Percentiles rank a stretch among this genome's conserved stretches.
phyloP scores from a whole-genome alignment of 2,888 invertebrate genomes.

The Cephus rjabovi region DNA sequence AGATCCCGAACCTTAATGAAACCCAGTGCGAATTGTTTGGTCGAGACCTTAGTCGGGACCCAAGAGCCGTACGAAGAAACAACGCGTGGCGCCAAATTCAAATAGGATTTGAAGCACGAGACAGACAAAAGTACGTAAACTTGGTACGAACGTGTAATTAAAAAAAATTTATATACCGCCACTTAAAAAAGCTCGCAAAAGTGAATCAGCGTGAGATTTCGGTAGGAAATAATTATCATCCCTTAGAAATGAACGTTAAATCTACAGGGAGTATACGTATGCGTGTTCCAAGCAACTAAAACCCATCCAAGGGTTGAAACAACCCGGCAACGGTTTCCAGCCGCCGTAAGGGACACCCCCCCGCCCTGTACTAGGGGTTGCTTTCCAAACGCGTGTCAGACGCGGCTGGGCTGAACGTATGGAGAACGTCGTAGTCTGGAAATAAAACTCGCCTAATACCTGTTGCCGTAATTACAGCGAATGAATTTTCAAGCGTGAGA shows the following conservation, averaged over 20 bases:
- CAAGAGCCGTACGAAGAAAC: neutral
- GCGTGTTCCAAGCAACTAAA: neutral
- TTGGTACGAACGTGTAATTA: neutral
- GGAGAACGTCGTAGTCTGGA: neutral
- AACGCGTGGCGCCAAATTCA: neutral
- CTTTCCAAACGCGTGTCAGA: neutral
- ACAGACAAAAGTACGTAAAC: neutral
- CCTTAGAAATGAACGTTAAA: neutral
- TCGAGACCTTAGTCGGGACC: neutral
- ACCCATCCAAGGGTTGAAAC: neutral
- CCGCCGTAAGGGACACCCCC: neutral
- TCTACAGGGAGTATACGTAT: neutral
- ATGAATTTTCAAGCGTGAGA: neutral
- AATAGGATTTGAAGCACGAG: neutral
- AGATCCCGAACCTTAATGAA: neutral
- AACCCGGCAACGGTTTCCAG: neutral
- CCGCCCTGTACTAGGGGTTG: neutral
- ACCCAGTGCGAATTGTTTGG: neutral
- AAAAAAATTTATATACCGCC: neutral
- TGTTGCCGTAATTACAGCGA: neutral
- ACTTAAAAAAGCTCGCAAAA: neutral
- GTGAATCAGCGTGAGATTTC: neutral
- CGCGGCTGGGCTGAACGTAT: neutral
- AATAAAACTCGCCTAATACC: neutral
- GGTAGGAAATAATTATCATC: neutral